A percentile compares a stretch with the other conserved stretches of the same genome.
phyloP scores from a whole-genome alignment of 2,888 invertebrate species.

The Aproaerema taeniolella region DNA sequence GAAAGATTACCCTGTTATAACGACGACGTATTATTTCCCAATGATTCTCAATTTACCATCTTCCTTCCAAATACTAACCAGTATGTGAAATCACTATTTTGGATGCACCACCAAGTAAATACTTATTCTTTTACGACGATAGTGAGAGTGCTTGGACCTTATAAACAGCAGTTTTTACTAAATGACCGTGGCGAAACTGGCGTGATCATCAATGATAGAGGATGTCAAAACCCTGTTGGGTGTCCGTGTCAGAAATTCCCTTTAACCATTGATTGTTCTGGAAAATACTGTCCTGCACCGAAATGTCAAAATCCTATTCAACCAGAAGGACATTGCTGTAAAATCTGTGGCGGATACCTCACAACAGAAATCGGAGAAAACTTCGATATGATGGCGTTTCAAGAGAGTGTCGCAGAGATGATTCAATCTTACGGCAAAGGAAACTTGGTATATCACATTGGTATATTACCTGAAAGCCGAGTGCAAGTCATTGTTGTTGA shows the following conservation, averaged over 20 bases:
- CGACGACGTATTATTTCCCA: conserved; percentile 58
- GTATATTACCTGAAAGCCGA: conserved; percentile 33
- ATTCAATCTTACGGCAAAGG: conserved; percentile 34
- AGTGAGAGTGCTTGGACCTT: too few relatives aligned
- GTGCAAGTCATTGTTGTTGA: conserved; percentile 58
- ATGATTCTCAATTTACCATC: conserved; percentile 38
- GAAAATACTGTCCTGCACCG: conserved; percentile 48
- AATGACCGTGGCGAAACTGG: conserved; percentile 32
- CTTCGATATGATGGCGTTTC: conserved; percentile 44
- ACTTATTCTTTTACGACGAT: too few relatives aligned
- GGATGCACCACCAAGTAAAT: too few relatives aligned
- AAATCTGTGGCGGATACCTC: conserved; percentile 56
- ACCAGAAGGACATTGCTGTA: conserved; percentile 59
- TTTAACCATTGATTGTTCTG: conserved; percentile 43
- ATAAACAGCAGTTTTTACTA: conserved; percentile 39
- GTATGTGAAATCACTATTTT: conserved; percentile 26
- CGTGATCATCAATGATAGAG: conserved; percentile 22
- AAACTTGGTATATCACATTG: conserved; percentile 44
- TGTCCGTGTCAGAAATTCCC: conserved; percentile 50
- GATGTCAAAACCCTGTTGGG: conserved; percentile 40
- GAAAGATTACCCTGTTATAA: conserved; percentile 66
- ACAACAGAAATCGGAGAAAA: conserved; percentile 40
- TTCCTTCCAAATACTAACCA: conserved; percentile 42
- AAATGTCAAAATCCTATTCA: conserved; percentile 50
- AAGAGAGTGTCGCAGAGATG: conserved; percentile 37